A percentile compares a stretch with the other conserved stretches of the same genome.
Conservation (phyloP, 2,797 vertebrate species). For the Xyrichtys novacula region DNA sequence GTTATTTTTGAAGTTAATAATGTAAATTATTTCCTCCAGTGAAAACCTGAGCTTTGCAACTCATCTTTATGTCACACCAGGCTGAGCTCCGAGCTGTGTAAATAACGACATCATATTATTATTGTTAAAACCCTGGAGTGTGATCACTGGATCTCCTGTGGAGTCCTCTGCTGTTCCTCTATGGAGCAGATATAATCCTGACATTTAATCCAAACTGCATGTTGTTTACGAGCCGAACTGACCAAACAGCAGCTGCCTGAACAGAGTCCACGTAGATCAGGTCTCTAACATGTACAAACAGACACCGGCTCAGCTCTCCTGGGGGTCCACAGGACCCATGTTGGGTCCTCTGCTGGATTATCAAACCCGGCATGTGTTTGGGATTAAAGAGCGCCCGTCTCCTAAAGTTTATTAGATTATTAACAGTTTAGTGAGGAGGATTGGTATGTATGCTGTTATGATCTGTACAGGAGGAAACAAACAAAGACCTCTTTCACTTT, state of each 20-base stretch:
- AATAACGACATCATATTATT: conserved; percentile 5
- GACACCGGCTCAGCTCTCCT: conserved; percentile 14
- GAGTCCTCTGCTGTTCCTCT: conserved; percentile 44
- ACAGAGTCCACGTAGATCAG: conserved; percentile 62
- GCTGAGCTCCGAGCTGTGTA: no score
- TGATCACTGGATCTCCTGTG: background rate
- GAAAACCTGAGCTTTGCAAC: no score
- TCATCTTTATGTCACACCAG: no score
- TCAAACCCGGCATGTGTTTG: conserved; percentile 58
- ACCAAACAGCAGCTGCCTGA: conserved; percentile 41
- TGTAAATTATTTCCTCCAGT: no score
- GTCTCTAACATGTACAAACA: conserved; percentile 12
- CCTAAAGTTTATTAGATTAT: conserved; percentile 61
- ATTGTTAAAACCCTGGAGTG: background rate
- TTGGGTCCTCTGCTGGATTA: conserved; percentile 56
- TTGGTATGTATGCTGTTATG: conserved; percentile 31
- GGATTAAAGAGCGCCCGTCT: conserved; percentile 50
- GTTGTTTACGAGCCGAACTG: conserved; percentile 48
- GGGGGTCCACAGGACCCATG: conserved; percentile 50
- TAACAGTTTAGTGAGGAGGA: conserved; percentile 46
- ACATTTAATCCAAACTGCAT: conserved; percentile 24
- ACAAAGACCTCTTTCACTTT: background rate
- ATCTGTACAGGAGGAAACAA: background rate
- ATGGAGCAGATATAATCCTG: conserved; percentile 44
- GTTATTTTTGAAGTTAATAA: no score